A percentile compares a stretch with the other conserved stretches of the same genome.
These are phyloP conservation scores for Nemotelus pantherinus DNA, from an alignment of 2,888 invertebrate genomes.

Conservation along the genomic window DNA sequence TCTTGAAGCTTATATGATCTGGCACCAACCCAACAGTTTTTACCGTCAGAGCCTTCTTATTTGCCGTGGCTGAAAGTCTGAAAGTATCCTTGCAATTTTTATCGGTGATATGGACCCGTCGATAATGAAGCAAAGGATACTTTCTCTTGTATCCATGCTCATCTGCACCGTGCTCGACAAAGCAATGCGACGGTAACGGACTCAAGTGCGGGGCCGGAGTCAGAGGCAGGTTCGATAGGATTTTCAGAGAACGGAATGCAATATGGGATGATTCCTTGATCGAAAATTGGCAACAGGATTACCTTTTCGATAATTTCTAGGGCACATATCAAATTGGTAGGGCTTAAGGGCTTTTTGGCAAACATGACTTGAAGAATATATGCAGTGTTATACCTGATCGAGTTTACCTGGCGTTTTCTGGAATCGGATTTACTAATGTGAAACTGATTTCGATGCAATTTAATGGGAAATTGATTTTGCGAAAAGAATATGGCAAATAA, in stretches of 20 bases:
- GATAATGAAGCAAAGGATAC: slow-evolving; percentile 48
- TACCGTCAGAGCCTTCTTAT: neutral
- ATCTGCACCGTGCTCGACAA: neutral
- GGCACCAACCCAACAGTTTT: slow-evolving; percentile 28
- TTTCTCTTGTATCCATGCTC: slow-evolving; percentile 14
- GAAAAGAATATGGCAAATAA: too few relatives aligned
- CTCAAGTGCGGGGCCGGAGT: neutral
- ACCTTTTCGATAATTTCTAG: slow-evolving; percentile 38
- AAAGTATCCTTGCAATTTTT: slow-evolving; percentile 41
- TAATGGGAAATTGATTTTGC: too few relatives aligned
- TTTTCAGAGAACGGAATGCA: neutral
- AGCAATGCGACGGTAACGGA: too few relatives aligned
- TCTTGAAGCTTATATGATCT: slow-evolving; percentile 23
- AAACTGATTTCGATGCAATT: too few relatives aligned
- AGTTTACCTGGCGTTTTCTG: too few relatives aligned
- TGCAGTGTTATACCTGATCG: too few relatives aligned
- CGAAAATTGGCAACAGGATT: slow-evolving; percentile 43
- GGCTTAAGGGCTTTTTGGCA: slow-evolving; percentile 32
- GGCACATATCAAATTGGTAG: slow-evolving; percentile 15
- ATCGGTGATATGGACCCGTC: slow-evolving; percentile 28
- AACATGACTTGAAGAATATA: neutral
- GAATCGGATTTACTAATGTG: too few relatives aligned
- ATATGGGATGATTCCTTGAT: slow-evolving; percentile 32
- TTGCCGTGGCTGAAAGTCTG: slow-evolving; percentile 2
- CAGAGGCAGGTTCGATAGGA: neutral